Evolutionary conservation across 2,113 vertebrate genomes (phyloP), one percentile per base, ranked within the genome.

Genomic region (Apteryx mantelli): DNA sequence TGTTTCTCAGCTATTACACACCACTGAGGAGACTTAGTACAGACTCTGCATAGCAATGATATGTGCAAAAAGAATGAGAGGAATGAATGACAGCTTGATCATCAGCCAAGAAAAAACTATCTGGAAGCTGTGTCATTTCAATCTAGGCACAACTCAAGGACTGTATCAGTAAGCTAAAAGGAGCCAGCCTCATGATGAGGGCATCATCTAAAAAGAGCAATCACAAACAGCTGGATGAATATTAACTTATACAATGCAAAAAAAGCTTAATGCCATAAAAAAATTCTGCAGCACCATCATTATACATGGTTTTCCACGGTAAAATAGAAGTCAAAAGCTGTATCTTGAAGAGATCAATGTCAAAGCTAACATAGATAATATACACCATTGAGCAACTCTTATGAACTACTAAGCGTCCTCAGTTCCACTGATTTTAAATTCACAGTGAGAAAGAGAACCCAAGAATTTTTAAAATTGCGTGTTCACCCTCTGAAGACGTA

Each of bases 231-330:
- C 2, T 75, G 26, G 21, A 28, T 44, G 70, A 50, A 24, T 18
- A 32, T 11, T n/a, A 48, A 26, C 0, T 1, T 32, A 34, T 21
- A 11, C 44, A 36, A n/a, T 7, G 13, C n/a, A 8, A 55, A 34
- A 53, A 68, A 24, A 32, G 34, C 7, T 74, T 42, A 22, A 15
- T 73, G 19, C 65, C 71, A 14, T n/a, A 38, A 11, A 34, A 40
- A n/a, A 13, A 38, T 30, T 24, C 24, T 52, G 12, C 1, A 17
- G 28, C 69, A 34, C n/a, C 18, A 4, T 3, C 24, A 30, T 5
- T 13, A 15, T 32, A 4, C 15, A 5, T 34, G 32, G 9, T 44
- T 55, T 76, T 70, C 32, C 8, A 22, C 5, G 4, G 13, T 10
- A 15, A 36, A 53, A 44, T 8, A 21, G 11, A 44, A 60, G n/a